These are phyloP conservation scores for Eudyptes chrysolophus DNA, from an alignment of 2,113 vertebrate species.

Conservation along the genomic window DNA sequence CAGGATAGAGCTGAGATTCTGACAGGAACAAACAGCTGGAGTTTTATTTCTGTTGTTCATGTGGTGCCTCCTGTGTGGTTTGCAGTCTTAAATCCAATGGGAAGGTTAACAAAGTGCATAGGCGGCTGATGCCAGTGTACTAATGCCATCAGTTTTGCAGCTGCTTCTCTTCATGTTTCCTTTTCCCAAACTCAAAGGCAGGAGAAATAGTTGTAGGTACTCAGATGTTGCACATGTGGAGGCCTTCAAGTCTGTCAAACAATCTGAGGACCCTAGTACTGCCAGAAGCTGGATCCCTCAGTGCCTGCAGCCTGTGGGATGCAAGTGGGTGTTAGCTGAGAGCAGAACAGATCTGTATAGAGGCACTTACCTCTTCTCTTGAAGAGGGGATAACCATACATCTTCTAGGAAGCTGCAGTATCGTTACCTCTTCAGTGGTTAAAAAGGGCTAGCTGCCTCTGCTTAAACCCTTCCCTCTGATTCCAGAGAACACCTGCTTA, in stretches of 20 bases:
- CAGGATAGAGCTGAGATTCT: not conserved
- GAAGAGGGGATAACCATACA: not conserved
- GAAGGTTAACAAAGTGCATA: not conserved
- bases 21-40: not conserved
- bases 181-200: not conserved
- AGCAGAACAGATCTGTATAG: not conserved
- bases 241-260: not conserved
- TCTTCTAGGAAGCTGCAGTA: not conserved
- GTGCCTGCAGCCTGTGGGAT: not conserved
- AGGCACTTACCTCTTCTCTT: not conserved
- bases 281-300: not conserved
- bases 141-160: not conserved
- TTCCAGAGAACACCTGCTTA: not conserved
- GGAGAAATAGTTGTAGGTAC: not conserved
- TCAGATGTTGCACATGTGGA: not conserved
- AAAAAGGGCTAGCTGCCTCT: not conserved
- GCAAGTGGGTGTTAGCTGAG: not conserved
- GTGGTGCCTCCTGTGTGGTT: not conserved
- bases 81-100: not conserved
- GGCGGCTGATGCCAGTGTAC: not conserved
- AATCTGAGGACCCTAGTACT: not conserved
- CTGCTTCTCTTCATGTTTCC: not conserved
- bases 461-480: not conserved
- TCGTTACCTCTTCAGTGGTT: not conserved
- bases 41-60: not conserved